These are phyloP conservation scores for Alentia gelatinosa DNA, from an alignment of 2,888 invertebrate species.

Conservation along the genomic window DNA sequence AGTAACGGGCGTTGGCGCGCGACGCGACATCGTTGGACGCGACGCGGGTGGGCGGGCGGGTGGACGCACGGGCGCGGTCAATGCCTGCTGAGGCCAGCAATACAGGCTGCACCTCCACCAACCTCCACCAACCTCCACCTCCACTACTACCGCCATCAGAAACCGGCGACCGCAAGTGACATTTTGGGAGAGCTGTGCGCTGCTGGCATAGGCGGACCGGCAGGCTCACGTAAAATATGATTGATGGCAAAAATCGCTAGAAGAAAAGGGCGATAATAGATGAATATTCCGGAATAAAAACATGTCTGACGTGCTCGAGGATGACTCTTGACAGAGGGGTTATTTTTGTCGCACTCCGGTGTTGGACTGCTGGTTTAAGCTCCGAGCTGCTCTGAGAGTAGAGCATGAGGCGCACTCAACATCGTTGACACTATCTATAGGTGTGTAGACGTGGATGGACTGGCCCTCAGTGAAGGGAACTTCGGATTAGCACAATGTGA, in stretches of 20 bases:
- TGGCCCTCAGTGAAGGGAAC: neutral
- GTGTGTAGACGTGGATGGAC: neutral
- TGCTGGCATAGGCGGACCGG: too few species aligned
- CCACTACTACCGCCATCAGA: neutral
- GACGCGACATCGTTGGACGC: too few species aligned
- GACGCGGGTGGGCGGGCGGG: neutral
- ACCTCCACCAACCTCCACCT: neutral
- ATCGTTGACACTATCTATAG: neutral
- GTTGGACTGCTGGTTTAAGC: neutral
- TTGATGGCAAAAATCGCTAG: too few species aligned
- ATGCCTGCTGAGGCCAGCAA: neutral
- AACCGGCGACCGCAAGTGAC: neutral
- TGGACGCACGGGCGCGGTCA: neutral
- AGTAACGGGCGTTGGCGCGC: too few species aligned
- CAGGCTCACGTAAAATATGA: too few species aligned
- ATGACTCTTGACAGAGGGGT: neutral
- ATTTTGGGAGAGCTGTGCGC: neutral
- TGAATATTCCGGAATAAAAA: neutral
- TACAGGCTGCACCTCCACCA: neutral
- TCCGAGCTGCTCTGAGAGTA: neutral
- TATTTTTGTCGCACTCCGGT: neutral
- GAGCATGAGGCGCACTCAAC: neutral
- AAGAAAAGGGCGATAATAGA: conserved; percentile 1
- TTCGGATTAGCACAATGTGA: neutral
- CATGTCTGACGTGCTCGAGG: neutral